A percentile compares a stretch with the other conserved stretches of the same genome.
phyloP scores from a whole-genome alignment of 2,888 invertebrate genomes.

The Nebria brevicollis region DNA sequence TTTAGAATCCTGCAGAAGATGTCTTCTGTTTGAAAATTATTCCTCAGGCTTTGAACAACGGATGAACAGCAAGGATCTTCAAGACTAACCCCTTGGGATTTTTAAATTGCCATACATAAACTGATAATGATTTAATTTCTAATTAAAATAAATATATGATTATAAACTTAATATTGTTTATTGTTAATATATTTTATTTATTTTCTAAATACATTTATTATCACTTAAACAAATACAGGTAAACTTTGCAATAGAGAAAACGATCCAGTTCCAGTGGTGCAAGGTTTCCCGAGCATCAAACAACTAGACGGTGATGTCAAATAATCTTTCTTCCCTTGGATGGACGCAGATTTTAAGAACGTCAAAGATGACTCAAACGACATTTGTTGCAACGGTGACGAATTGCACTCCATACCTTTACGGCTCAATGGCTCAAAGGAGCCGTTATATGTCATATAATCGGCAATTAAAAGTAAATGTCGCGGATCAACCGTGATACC shows the following conservation, averaged over 20 bases:
- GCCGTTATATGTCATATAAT: slow-evolving; percentile 98
- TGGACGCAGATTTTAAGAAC: slow-evolving; percentile 83
- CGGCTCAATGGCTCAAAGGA: slow-evolving; percentile 89
- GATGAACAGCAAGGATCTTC: too few relatives aligned
- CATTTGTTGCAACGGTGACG: slow-evolving; percentile 97
- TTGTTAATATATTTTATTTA: too few relatives aligned
- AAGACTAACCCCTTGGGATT: too few relatives aligned
- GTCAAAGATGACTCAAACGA: slow-evolving; percentile 93
- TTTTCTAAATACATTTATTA: too few relatives aligned
- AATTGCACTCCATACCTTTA: slow-evolving; percentile 87
- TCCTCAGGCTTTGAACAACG: too few relatives aligned
- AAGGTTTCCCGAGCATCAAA: slow-evolving; percentile 86
- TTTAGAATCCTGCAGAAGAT: too few relatives aligned
- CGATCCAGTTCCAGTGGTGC: slow-evolving; percentile 84
- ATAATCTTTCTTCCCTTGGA: slow-evolving; percentile 75
- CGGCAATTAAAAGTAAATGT: slow-evolving; percentile 92
- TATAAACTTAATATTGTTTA: too few relatives aligned
- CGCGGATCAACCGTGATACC: slow-evolving; percentile 95
- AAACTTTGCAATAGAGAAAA: slow-evolving; percentile 64
- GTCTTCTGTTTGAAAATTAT: too few relatives aligned
- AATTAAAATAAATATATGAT: too few relatives aligned
- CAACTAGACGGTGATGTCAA: slow-evolving; percentile 87
- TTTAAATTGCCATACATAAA: too few relatives aligned
- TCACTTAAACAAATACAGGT: slow-evolving; percentile 15
- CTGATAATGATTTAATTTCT: too few relatives aligned